These are phyloP conservation scores for Tribolium castaneum DNA, from an alignment of 1,140 invertebrate genomes.

Conservation along the genomic window DNA sequence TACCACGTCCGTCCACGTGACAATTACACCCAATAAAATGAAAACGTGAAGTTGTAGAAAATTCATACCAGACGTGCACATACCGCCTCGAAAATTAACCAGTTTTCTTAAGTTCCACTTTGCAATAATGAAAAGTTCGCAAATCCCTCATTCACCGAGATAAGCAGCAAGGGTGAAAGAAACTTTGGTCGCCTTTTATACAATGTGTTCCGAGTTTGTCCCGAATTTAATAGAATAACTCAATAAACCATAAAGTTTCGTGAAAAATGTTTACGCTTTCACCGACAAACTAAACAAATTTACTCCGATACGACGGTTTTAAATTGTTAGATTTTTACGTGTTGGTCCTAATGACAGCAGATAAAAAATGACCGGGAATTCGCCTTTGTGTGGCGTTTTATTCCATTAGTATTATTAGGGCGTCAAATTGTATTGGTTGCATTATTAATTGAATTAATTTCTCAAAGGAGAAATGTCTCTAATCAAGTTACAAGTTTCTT, in stretches of 20 bases:
- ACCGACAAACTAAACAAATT: constrained; percentile 8
- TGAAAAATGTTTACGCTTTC: constrained; percentile 23
- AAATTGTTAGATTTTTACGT: not conserved
- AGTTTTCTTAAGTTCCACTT: constrained; percentile 11
- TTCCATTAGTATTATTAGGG: constrained; percentile 20
- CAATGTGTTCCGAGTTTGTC: constrained; percentile 5
- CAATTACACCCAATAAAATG: not conserved
- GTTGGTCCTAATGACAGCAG: not conserved
- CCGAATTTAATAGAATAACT: constrained; percentile 17
- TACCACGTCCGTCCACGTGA: not conserved
- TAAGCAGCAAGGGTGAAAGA: not conserved
- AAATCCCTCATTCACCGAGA: not conserved
- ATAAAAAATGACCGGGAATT: not conserved
- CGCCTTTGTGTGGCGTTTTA: not conserved
- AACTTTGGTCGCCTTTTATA: constrained; percentile 1
- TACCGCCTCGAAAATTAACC: not conserved
- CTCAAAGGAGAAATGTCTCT: not conserved
- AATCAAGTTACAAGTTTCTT: constrained; percentile 21
- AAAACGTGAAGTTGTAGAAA: constrained; percentile 2
- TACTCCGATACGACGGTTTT: not conserved
- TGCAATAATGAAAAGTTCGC: not conserved
- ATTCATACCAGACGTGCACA: not conserved
- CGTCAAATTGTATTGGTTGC: constrained; percentile 4
- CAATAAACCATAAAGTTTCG: constrained; percentile 3
- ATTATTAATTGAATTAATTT: constrained; percentile 27